Evolutionary conservation across 2,113 vertebrate genomes (phyloP), one percentile per base, ranked within the genome.

Genomic region (Hemicordylus capensis): DNA sequence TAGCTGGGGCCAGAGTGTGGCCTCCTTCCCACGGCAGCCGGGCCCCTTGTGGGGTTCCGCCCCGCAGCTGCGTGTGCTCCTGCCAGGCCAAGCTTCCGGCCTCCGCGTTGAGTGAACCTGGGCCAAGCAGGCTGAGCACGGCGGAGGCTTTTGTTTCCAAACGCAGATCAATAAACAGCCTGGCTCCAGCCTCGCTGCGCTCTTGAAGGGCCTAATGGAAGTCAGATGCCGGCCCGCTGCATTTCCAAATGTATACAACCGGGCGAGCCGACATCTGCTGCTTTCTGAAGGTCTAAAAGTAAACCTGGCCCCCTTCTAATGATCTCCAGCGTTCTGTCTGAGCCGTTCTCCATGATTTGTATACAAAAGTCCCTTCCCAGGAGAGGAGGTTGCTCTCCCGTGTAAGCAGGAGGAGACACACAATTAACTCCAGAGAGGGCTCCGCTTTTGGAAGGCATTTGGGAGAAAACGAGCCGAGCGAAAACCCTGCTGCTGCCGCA

Each of bases 341-440:
- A 94, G 86, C 90, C 89, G 90, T 90, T 93, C 90, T 67, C 67
- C 85, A 28, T 94, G 92, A 94, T 95, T 96, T 96, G 93, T 96
- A 56, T 95, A 95, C 88, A 94, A 87, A 95, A 94, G 83, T 91
- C 83, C 81, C 84, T 95, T 95, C 94, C 94, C 93, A 81, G 89
- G 95, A 95, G 93, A 93, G 86, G 87, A 77, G 28, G 66, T 42
- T 83, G 91, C 93, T 93, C 91, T 91, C 74, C 94, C 93, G 93
- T 86, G 72, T 90, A 92, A 94, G 94, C 93, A 78, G 88, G 95
- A 95, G 87, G 90, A 93, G 91, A 73, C 84, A 85, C 64, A 93
- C 10, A 28, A 42, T 94, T 94, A 90, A 88, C 92, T 89, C 94
- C 93, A 94, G 89, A 95, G 84, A 90, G 88, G 84, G 76, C 81